Evolutionary conservation across 2,888 invertebrate species (phyloP).

Genomic region (Drosophila neonasuta): DNA sequence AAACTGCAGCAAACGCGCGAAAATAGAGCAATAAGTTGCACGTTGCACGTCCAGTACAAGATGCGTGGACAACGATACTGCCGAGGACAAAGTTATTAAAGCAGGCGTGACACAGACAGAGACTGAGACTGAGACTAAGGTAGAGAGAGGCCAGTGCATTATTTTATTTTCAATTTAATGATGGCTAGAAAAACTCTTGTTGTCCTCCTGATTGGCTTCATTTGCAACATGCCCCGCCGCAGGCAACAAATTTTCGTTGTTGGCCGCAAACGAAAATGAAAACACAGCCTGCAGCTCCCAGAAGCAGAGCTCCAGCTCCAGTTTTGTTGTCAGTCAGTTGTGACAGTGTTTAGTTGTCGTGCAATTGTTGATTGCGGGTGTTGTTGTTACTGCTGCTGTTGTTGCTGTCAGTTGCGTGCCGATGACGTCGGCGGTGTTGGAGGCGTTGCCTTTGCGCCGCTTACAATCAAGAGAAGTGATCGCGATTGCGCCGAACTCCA

Average conservation of each 20-base stretch:
- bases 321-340: slow-evolving; percentile 58
- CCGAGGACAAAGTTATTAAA: slow-evolving; percentile 69
- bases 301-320: slow-evolving; percentile 20
- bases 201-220: slow-evolving; percentile 66
- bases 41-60: slow-evolving; percentile 28
- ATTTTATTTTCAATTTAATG: slow-evolving; percentile 78
- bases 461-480: slow-evolving; percentile 72
- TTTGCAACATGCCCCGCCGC: slow-evolving; percentile 32
- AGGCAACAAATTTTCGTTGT: slow-evolving; percentile 48
- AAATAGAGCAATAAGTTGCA: slow-evolving; percentile 76
- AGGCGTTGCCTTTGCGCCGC: slow-evolving; percentile 69
- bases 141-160: slow-evolving; percentile 54
- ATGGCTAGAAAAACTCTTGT: slow-evolving; percentile 58
- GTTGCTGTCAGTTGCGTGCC: slow-evolving; percentile 62
- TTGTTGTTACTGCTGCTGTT: slow-evolving; percentile 45
- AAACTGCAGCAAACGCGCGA: slow-evolving; percentile 34
- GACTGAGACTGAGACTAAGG: background rate
- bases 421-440: slow-evolving; percentile 65
- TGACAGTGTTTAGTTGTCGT: slow-evolving; percentile 62
- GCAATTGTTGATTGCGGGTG: slow-evolving; percentile 47
- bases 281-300: slow-evolving; percentile 13
- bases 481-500: slow-evolving; percentile 74
- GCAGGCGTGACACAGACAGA: slow-evolving; percentile 63
- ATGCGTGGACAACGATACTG: slow-evolving; percentile 68
- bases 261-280: slow-evolving; percentile 50